These are phyloP conservation scores for Noctua pronuba DNA, from an alignment of 2,888 invertebrate genomes.

Conservation along the genomic window DNA sequence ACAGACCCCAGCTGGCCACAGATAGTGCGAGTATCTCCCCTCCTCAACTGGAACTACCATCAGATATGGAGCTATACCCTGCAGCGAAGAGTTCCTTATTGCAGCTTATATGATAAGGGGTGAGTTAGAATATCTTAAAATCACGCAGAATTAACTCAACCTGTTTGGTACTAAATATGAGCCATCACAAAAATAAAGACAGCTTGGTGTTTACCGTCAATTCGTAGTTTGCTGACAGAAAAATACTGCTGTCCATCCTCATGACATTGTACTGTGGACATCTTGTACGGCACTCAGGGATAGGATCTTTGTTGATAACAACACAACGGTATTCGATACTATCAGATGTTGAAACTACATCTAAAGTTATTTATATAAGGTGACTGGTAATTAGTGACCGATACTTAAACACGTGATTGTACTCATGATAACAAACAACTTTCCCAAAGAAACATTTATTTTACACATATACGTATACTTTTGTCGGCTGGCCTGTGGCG, in stretches of 20 bases:
- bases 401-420: too few species aligned
- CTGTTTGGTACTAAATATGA: not conserved
- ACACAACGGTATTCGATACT: not conserved
- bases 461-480: too few species aligned
- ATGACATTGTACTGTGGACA: not conserved
- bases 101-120: constrained; percentile 97
- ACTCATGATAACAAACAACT: too few species aligned
- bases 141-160: not conserved
- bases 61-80: constrained; percentile 98
- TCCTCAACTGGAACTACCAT: constrained; percentile 97
- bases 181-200: too few species aligned
- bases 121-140: constrained; percentile 78
- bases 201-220: not conserved
- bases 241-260: not conserved
- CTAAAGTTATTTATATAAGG: too few species aligned
- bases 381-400: too few species aligned
- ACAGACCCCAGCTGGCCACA: constrained; percentile 98
- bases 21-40: constrained; percentile 96
- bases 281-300: not conserved
- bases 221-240: not conserved
- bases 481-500: too few species aligned
- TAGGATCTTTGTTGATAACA: not conserved
- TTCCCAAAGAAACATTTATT: too few species aligned
- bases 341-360: too few species aligned
- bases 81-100: constrained; percentile 95